These are phyloP conservation scores for Drosophila putrida DNA, from an alignment of 2,888 invertebrate genomes.

Conservation along the genomic window DNA sequence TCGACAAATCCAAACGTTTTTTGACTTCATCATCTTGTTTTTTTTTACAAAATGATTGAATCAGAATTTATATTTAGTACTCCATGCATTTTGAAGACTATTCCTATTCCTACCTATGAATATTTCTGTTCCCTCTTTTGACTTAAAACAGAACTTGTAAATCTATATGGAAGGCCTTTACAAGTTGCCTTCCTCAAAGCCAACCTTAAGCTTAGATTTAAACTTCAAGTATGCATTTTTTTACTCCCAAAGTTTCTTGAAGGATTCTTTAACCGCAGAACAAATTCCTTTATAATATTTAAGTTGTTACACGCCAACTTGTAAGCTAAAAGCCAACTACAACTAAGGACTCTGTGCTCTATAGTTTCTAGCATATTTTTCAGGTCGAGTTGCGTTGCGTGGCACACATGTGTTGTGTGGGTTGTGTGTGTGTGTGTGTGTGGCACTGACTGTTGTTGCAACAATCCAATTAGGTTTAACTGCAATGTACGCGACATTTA, in stretches of 20 bases:
- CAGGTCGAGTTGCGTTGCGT: slow-evolving; percentile 2
- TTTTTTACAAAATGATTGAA: too few species aligned
- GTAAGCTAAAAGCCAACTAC: not conserved
- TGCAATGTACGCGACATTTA: slow-evolving; percentile 47
- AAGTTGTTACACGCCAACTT: not conserved
- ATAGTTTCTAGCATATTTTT: slow-evolving; percentile 7
- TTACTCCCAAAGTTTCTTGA: not conserved
- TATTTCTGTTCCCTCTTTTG: too few species aligned
- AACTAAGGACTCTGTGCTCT: slow-evolving; percentile 1
- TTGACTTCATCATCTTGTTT: too few species aligned
- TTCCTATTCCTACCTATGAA: too few species aligned
- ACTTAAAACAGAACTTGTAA: too few species aligned
- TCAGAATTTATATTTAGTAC: too few species aligned
- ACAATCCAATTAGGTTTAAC: slow-evolving; percentile 62
- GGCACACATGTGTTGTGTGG: not conserved
- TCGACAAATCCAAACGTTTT: too few species aligned
- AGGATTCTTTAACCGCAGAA: not conserved
- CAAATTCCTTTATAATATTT: not conserved
- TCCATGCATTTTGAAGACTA: too few species aligned
- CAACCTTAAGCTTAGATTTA: not conserved
- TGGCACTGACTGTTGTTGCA: slow-evolving; percentile 46
- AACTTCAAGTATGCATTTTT: too few species aligned
- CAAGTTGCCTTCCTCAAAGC: not conserved
- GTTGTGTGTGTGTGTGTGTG: slow-evolving; percentile 8
- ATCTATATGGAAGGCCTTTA: too few species aligned